phyloP scores from a whole-genome alignment of 1,140 invertebrate genomes.

The Semibalanus balanoides region DNA sequence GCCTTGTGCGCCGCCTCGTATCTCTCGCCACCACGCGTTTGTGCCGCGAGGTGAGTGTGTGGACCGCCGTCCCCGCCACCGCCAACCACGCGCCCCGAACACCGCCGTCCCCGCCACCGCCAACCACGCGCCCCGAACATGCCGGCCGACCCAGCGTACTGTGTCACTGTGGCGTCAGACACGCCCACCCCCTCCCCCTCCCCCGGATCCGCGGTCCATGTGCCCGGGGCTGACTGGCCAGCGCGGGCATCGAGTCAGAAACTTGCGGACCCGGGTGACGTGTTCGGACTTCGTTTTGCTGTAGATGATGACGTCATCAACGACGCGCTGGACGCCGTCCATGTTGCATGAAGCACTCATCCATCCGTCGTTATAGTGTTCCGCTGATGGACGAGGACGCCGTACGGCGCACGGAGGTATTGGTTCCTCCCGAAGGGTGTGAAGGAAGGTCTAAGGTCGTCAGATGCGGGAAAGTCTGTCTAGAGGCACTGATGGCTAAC shows the following conservation, averaged over 20 bases:
- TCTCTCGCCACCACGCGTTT: too few relatives aligned
- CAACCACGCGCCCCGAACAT: too few relatives aligned
- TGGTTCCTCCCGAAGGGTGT: conserved; percentile 21
- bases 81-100: too few relatives aligned
- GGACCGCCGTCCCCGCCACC: too few relatives aligned
- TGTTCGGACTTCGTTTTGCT: conserved; percentile 12
- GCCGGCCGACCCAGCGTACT: too few relatives aligned
- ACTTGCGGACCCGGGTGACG: conserved; percentile 10
- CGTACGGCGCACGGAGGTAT: conserved; percentile 17
- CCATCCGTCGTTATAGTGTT: conserved; percentile 21
- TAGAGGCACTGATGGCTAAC: conserved; percentile 25
- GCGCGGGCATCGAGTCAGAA: conserved; percentile 10
- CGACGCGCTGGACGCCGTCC: conserved; percentile 15
- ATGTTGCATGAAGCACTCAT: conserved; percentile 15
- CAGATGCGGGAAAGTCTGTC: conserved; percentile 19
- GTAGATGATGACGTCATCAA: conserved; percentile 19
- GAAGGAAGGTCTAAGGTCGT: conserved; percentile 25
- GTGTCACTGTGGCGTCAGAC: too few relatives aligned
- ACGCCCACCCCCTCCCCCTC: too few relatives aligned
- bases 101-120: too few relatives aligned
- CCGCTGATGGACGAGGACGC: conserved; percentile 17
- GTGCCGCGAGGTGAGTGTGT: too few relatives aligned
- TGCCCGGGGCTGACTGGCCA: too few relatives aligned
- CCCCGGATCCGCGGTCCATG: too few relatives aligned
- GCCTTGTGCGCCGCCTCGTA: too few relatives aligned